phyloP scores from a whole-genome alignment of 2,888 invertebrate genomes.

The Eupithecia tripunctaria region DNA sequence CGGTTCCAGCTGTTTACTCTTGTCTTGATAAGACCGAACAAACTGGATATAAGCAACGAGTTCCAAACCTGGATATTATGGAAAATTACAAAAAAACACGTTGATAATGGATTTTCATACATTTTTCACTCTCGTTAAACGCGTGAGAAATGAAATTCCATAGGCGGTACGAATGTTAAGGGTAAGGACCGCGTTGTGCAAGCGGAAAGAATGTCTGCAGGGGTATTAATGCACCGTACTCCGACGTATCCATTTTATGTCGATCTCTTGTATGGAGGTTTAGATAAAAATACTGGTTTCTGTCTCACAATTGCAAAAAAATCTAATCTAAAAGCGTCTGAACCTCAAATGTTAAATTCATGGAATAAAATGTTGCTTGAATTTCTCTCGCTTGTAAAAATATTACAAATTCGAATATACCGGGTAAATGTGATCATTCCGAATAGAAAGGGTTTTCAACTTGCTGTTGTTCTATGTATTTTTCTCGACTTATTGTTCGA shows the following conservation, averaged over 20 bases:
- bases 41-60: too few relatives aligned
- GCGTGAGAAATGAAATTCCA: too few relatives aligned
- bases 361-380: background rate
- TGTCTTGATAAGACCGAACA: too few relatives aligned
- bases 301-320: background rate
- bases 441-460: background rate
- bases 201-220: too few relatives aligned
- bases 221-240: too few relatives aligned
- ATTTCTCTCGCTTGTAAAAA: background rate
- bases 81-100: too few relatives aligned
- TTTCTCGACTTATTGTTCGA: background rate
- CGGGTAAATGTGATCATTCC: background rate
- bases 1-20: too few relatives aligned
- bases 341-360: background rate
- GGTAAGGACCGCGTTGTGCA: too few relatives aligned
- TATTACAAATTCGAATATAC: background rate
- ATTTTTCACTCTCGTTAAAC: too few relatives aligned
- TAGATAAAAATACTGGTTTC: background rate
- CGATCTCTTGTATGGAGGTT: background rate
- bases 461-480: background rate
- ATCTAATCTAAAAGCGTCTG: background rate
- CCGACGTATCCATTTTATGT: background rate
- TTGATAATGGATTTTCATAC: too few relatives aligned
- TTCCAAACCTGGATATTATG: too few relatives aligned
- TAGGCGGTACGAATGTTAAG: too few relatives aligned